Base-by-base conservation (phyloP, 1,140 invertebrate species). In the Linepithema humile region DNA sequence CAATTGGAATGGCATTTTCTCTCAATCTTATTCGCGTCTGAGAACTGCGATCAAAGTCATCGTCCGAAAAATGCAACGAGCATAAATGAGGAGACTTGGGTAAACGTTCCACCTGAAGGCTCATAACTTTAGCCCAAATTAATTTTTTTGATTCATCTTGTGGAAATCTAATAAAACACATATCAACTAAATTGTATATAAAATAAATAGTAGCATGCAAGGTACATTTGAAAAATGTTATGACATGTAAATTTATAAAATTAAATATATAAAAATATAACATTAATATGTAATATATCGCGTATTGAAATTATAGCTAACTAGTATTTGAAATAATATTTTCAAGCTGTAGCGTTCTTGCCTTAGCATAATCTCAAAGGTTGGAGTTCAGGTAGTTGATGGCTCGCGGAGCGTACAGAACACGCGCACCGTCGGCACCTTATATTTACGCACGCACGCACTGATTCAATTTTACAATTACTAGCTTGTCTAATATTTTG, bases 141-240 rank as follows among this genome's bases (percentile, higher is more conserved):
- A 29, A 29, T 67, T 67, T 67, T 29, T 17, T 45, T 17, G n/a
- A 0, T 45, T 67, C 12, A 45, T 67, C 35, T 45, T 45, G 7
- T 48, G 64, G 40, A 67, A 67, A 67, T 67, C 40, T 67, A 67
- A 15, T 67, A 7, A 26, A 0, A 45, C 23, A 67, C 45, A 67
- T 65, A 67, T 43, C n/a, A 38, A 62, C 1, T 62, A 20, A 38
- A 38, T 59, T 6, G 2, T 62, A 62, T 38, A 38, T 20, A 62
- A 38, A n/a, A 38, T 20, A 62, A 62, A 62, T 59, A 60, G 3
- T 17, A 60, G 12, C 6, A 60, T 35, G 20, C 4, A 20, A 23
- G 1, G 20, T 55, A 55, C 20, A 23, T 55, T 55, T 23, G 6
- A 20, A 23, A 20, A 55, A 23, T 55, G 20, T 2, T 23, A 55